Percentiles rank a stretch among this genome's conserved stretches.
Evolutionary conservation across 2,888 invertebrate genomes (phyloP).

Genomic region (Meganola albula): DNA sequence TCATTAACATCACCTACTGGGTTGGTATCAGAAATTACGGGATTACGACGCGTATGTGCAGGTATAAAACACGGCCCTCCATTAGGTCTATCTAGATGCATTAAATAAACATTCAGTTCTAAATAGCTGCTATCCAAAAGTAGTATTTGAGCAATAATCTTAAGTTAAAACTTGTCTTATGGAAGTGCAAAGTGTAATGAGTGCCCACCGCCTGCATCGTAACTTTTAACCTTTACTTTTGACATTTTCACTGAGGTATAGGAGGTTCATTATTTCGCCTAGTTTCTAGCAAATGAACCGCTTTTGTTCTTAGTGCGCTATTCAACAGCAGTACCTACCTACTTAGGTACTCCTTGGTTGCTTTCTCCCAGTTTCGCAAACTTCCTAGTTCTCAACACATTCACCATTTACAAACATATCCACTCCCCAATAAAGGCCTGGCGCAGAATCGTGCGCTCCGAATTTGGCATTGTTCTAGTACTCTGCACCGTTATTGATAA

Average conservation of each 20-base stretch:
- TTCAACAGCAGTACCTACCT: constrained; percentile 43
- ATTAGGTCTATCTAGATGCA: too few species aligned
- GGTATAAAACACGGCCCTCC: too few species aligned
- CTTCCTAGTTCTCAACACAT: constrained; percentile 57
- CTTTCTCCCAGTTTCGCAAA: constrained; percentile 64
- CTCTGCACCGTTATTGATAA: constrained; percentile 37
- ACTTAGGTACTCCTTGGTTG: constrained; percentile 44
- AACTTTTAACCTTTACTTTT: constrained; percentile 70
- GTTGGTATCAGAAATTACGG: too few species aligned
- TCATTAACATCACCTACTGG: too few species aligned
- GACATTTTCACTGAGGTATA: constrained; percentile 62
- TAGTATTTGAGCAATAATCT: too few species aligned
- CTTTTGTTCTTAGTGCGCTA: constrained; percentile 61
- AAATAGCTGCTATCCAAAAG: too few species aligned
- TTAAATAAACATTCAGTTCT: too few species aligned
- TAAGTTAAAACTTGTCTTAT: too few species aligned
- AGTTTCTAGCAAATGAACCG: constrained; percentile 64
- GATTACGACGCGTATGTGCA: too few species aligned
- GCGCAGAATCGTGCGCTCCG: constrained; percentile 47
- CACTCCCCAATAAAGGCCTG: constrained; percentile 49
- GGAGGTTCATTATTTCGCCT: constrained; percentile 62
- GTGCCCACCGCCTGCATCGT: too few species aligned
- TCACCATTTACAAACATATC: constrained; percentile 60
- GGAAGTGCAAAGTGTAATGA: too few species aligned
- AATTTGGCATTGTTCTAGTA: constrained; percentile 47